Evolutionary conservation across 2,888 invertebrate species (phyloP), one percentile per base, ranked within the genome.

Genomic region (Melipona bicolor): DNA sequence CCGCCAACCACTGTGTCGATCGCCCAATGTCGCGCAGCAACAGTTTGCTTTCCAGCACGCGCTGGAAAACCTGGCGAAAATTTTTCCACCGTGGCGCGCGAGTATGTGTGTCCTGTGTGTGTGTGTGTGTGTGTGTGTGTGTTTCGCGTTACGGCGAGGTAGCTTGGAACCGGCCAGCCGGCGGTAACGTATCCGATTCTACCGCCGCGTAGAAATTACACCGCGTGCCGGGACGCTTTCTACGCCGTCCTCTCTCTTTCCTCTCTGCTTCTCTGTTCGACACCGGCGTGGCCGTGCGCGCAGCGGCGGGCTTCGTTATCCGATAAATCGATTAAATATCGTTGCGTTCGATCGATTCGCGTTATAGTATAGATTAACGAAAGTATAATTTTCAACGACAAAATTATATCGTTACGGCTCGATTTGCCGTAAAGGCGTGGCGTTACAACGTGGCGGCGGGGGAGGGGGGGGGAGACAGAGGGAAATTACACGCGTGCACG

Each of bases 21-120:
- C 80, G 88, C 68, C 81, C 88, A 88, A 88, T 87, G 87, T 88
- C 88, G 72, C 86, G 72, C 65, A 54, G 88, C 85, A 87, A 87
- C 88, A 88, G 88, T 88, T 88, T 88, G 85, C 81, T 65, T 13
- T 32, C 21, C 32, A 32, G 54, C 54, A 32, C 59, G 36, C 77
- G 84, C 61, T 43, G 76, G 64, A 79, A 83, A 84, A 77, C 15
- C 54, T 61, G 54, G 54, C 77, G 70, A 74, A 77, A 72, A 77
- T 68, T 75, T 84, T 75, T 13, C 24, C 54, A 24, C 64, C 19
- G 17, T 15, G 11, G 17, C 24, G 17, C 6, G 43, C 36, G 36
- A 4, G 36, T 0, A 0, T 4, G 36, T 9, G 43, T 36, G 36
- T 36, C 0, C 0, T 36, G 32, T 3, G 36, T 36, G 36, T 6